These are phyloP conservation scores for Odontamblyopus rebecca DNA, from an alignment of 2,797 vertebrate genomes.

Conservation along the genomic window DNA sequence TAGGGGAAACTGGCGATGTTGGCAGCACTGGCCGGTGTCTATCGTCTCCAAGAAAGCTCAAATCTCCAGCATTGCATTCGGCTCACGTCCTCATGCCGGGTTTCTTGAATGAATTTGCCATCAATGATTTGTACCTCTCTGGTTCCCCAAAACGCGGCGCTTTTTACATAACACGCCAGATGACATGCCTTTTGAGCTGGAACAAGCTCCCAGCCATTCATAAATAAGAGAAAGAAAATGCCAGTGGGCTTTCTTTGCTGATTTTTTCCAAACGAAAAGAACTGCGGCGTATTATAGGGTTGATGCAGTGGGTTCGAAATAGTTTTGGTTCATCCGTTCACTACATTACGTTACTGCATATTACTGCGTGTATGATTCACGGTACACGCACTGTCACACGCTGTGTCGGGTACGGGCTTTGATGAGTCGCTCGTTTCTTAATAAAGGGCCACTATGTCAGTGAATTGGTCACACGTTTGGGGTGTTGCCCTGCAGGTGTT, in stretches of 20 bases:
- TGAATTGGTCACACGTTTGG: constrained; percentile 43
- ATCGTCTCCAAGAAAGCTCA: constrained; percentile 43
- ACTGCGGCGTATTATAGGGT: constrained; percentile 65
- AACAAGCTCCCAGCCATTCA: constrained; percentile 42
- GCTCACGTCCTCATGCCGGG: constrained; percentile 84
- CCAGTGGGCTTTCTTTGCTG: neutral
- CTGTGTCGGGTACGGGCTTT: constrained; percentile 33
- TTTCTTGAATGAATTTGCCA: constrained; percentile 75
- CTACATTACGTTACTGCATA: constrained; percentile 30
- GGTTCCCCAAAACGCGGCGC: constrained; percentile 48
- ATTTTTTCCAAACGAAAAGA: constrained; percentile 19
- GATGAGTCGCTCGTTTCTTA: constrained; percentile 61
- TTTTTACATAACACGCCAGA: constrained; percentile 57
- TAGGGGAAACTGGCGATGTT: constrained; percentile 10
- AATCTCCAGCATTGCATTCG: constrained; percentile 67
- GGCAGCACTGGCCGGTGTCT: constrained; percentile 46
- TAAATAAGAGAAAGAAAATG: constrained; percentile 26
- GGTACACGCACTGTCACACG: constrained; percentile 34
- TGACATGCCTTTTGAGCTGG: constrained; percentile 47
- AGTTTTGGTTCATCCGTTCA: constrained; percentile 30
- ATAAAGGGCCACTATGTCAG: constrained; percentile 42
- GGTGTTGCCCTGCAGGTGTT: constrained; percentile 69
- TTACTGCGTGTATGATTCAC: constrained; percentile 50
- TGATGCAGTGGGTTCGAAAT: constrained; percentile 79
- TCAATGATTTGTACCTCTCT: constrained; percentile 64